Evolutionary conservation across 2,888 invertebrate species (phyloP), one percentile per base, ranked within the genome.

Genomic region (Pilophorus perplexus): DNA sequence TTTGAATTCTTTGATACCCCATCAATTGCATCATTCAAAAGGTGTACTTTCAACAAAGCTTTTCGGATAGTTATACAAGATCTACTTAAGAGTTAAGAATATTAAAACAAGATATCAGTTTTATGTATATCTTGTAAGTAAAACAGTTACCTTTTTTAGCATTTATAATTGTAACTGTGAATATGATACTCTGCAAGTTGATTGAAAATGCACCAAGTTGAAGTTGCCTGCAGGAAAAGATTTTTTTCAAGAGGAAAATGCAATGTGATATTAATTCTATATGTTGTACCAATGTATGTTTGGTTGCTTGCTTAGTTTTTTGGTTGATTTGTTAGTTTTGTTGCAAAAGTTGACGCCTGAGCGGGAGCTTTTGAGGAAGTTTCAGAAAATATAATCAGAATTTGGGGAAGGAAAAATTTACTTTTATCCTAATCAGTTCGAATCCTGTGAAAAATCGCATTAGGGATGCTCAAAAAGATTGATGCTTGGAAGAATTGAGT

Each of bases 111-210:
- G 57, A 67, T 70, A 67, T 68, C 66, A 68, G 67, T 68, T 70
- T 70, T 70, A 65, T 68, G 67, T 59, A 67, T 67, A 67, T 70
- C 67, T 67, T 70, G 68, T 64, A 40, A 20, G 40, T 14, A 23
- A 40, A 40, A 40, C 67, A 68, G 67, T 69, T 69, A 69, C 69
- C 65, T 68, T 67, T n/a, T 68, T 69, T 69, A 67, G 67, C 67
- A 67, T 69, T 69, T 65, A 69, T 14, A 20, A 40, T 52, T 57
- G 64, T 69, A 69, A 69, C 67, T 68, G 69, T 68, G 60, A 28
- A 57, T 64, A 66, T 54, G 59, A 68, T 62, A 50, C 42, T 62
- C 66, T 52, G 65, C 65, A 33, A 54, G 5, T 33, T 59, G 64
- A 57, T 42, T n/a, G 33, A 68, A 62, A 59, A 48, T 68, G 69